phyloP scores from a whole-genome alignment of 2,888 invertebrate species.

The Tipula helvola region DNA sequence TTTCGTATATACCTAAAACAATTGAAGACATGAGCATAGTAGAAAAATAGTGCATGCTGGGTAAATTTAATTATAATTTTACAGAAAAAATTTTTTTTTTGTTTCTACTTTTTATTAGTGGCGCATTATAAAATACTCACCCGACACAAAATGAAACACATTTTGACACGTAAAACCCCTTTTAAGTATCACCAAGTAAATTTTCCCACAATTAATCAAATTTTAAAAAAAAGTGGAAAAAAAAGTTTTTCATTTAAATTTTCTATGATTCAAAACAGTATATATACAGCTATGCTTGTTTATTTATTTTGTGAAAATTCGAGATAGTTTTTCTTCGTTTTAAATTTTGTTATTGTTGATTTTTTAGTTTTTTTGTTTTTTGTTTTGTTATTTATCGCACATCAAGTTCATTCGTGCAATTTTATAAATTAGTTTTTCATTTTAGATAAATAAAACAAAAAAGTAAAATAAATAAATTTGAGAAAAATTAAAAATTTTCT shows the following conservation, averaged over 20 bases:
- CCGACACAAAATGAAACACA: neutral
- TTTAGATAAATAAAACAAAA: neutral
- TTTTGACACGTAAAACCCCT: slow-evolving; percentile 4
- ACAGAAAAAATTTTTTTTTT: neutral
- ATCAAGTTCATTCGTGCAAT: slow-evolving; percentile 4
- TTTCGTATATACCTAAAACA: neutral
- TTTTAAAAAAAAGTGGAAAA: neutral
- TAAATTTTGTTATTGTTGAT: neutral
- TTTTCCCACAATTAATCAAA: neutral
- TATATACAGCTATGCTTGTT: neutral
- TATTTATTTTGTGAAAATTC: neutral
- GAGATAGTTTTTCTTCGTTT: neutral
- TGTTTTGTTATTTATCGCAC: neutral
- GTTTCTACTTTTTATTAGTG: neutral
- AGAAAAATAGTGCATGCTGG: neutral
- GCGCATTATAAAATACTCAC: neutral
- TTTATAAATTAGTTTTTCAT: slow-evolving; percentile 4
- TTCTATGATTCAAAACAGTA: neutral
- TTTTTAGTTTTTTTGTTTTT: neutral
- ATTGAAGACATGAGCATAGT: neutral
- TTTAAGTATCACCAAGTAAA: neutral
- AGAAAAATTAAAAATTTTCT: neutral
- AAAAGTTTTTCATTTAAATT: slow-evolving; percentile 4
- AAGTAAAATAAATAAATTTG: neutral
- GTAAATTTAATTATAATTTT: neutral